Conservation (phyloP, 2,797 vertebrate species). For the Chloroceryle amazona region DNA sequence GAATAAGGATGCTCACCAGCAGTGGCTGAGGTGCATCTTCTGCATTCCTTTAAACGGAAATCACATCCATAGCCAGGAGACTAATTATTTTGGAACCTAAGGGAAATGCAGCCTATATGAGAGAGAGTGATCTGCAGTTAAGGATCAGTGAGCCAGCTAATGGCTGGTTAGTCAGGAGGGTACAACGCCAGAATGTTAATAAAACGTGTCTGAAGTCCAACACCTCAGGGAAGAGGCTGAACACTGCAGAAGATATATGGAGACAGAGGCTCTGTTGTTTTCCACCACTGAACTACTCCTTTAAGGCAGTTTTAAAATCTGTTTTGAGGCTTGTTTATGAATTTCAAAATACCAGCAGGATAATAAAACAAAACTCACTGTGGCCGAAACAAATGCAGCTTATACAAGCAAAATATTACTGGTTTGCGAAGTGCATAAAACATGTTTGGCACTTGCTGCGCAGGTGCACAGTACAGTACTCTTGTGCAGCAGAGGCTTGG, state of each 20-base stretch:
- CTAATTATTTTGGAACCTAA: slow-evolving; percentile 79
- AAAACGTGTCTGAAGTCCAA: slow-evolving; percentile 68
- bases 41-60: slow-evolving; percentile 70
- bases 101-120: slow-evolving; percentile 77
- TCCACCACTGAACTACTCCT: not conserved
- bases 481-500: not conserved
- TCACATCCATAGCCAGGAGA: slow-evolving; percentile 71
- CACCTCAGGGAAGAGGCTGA: slow-evolving; percentile 72
- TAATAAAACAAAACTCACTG: slow-evolving; percentile 17
- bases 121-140: slow-evolving; percentile 77
- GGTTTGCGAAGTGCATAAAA: slow-evolving; percentile 1
- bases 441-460: not conserved
- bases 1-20: slow-evolving; percentile 56
- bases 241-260: slow-evolving; percentile 7
- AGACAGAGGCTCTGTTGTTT: slow-evolving; percentile 44
- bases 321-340: slow-evolving; percentile 27
- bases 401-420: slow-evolving; percentile 22
- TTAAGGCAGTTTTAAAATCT: slow-evolving; percentile 35
- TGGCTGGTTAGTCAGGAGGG: slow-evolving; percentile 77
- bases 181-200: slow-evolving; percentile 77
- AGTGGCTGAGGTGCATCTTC: slow-evolving; percentile 54
- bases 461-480: not conserved
- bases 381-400: not conserved
- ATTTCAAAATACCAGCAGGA: slow-evolving; percentile 28
- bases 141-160: slow-evolving; percentile 79